A percentile compares a stretch with the other conserved stretches of the same genome.
Evolutionary conservation across 2,113 vertebrate species (phyloP).

Genomic region (Marmota flaviventris): DNA sequence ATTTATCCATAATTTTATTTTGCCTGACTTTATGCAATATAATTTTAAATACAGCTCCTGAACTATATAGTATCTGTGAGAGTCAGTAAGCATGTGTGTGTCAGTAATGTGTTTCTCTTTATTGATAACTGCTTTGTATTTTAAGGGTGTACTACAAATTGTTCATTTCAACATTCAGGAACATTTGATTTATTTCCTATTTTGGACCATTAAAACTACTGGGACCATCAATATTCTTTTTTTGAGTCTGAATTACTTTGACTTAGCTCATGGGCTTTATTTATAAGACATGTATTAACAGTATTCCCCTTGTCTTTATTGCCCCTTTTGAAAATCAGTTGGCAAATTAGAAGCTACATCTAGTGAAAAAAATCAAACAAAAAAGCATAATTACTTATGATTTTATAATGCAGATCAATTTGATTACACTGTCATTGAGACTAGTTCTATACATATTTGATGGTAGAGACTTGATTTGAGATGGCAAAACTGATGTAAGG

Average conservation of each 20-base stretch:
- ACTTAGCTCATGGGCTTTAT: background rate
- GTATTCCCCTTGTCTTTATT: background rate
- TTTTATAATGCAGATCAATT: constrained; percentile 15
- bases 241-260: background rate
- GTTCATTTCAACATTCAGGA: too few relatives aligned
- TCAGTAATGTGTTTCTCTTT: too few relatives aligned
- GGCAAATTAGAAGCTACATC: background rate
- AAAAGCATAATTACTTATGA: background rate
- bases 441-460: background rate
- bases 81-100: too few relatives aligned
- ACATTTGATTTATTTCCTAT: too few relatives aligned
- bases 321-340: background rate
- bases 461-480: background rate
- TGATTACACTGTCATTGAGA: background rate
- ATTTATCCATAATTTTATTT: too few relatives aligned
- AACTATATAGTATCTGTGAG: too few relatives aligned
- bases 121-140: too few relatives aligned
- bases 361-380: background rate
- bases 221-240: too few relatives aligned
- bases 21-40: too few relatives aligned
- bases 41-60: too few relatives aligned
- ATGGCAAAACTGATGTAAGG: background rate
- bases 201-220: too few relatives aligned
- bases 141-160: too few relatives aligned
- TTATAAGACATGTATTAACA: background rate